Base-by-base conservation (phyloP, 2,888 invertebrate genomes). In the Drosophila phalerata region DNA sequence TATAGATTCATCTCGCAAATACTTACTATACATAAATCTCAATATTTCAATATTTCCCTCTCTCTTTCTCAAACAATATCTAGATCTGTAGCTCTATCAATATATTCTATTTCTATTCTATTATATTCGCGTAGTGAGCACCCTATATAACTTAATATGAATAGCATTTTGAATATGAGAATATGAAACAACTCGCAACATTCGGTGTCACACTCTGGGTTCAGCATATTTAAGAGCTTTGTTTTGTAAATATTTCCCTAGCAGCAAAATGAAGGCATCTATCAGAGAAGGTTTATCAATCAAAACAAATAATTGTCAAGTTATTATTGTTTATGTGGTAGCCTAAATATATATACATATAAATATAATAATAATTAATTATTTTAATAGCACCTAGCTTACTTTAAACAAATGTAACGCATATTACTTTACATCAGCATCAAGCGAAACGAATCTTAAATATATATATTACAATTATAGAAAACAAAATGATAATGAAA, bases 191-290 rank as follows among this genome's bases (percentile, higher is more conserved):
- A 67, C 56, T 78, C 43, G 60, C 40, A 79, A 69, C 75, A 76
- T 76, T 76, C 75, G 25, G 52, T 64, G 63, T 53, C 74, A 76
- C 69, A 73, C 63, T 78, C 63, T 67, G 68, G 51, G 55, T 67
- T 58, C 65, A 53, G 55, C 45, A 55, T 53, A 68, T 43, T 45
- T 65, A 56, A 64, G 68, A 52, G 57, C 85, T 87, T 81, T 84
- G 74, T 87, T 81, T 84, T 81, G 87, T 81, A 87, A 65, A 81
- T 81, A 81, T 78, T 87, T 81, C 60, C 67, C 51, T 67, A 68
- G 74, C 58, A 64, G 55, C 82, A 88, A 82, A 79, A 76, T 82
- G 60, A 88, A 81, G 68, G 85, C 68, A 67, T 73, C 40, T 42
- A 42, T 37, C 40, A 40, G 47, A 42, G 19, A 58, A 63, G 60